Evolutionary conservation across 2,888 invertebrate genomes (phyloP).

Genomic region (Drosophila macrospina): DNA sequence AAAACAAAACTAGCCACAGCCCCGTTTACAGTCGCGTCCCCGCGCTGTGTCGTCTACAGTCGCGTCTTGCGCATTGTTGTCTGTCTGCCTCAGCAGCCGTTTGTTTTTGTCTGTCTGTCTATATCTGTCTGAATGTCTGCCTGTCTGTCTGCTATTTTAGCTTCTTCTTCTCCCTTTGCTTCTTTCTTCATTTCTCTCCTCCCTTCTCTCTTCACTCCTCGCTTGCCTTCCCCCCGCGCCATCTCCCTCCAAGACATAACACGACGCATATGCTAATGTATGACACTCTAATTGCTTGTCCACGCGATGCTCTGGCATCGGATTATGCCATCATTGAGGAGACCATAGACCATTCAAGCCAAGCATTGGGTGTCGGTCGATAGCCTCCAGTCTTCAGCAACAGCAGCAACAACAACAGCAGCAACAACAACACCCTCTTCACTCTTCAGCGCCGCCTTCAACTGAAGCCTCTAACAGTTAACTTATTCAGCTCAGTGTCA

Average conservation of each 20-base stretch:
- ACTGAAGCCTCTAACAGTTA: slow-evolving; percentile 1
- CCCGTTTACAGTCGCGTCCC: slow-evolving; percentile 9
- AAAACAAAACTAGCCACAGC: not conserved
- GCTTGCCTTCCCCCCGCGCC: not conserved
- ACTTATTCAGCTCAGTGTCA: slow-evolving; percentile 30
- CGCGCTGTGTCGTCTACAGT: not conserved
- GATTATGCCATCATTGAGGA: slow-evolving; percentile 63
- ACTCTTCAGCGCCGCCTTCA: not conserved
- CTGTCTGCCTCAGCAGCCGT: not conserved
- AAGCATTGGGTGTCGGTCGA: slow-evolving; percentile 19
- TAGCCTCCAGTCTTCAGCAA: slow-evolving; percentile 17
- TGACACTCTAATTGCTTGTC: slow-evolving; percentile 73
- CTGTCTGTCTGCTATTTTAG: not conserved
- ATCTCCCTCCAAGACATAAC: slow-evolving; percentile 5
- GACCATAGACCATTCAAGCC: not conserved
- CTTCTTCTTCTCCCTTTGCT: not conserved
- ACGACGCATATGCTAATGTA: slow-evolving; percentile 48
- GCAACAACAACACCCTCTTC: not conserved
- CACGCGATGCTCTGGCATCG: slow-evolving; percentile 61
- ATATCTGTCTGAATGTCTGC: no score
- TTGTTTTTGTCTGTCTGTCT: not conserved
- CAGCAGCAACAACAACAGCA: not conserved
- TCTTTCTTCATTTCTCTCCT: not conserved
- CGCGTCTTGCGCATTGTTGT: not conserved
- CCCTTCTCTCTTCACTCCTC: not conserved